Conservation (phyloP, 2,888 invertebrate species). For the Amitus sp. region DNA sequence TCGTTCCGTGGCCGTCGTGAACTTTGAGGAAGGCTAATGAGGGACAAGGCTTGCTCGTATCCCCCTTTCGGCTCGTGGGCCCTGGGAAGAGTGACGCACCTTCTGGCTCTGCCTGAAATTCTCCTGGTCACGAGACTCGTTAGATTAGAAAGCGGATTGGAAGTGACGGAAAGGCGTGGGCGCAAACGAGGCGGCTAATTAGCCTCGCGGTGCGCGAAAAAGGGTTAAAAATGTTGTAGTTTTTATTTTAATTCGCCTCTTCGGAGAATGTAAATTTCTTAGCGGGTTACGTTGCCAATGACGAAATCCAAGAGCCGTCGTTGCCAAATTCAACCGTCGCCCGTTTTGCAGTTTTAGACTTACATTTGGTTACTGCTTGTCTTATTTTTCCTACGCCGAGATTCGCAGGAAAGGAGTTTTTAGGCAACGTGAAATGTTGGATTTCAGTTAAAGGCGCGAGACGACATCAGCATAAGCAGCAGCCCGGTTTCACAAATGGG, state of each 20-base stretch:
- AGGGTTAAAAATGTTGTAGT: too few relatives aligned
- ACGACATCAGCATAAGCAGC: slow-evolving; percentile 62
- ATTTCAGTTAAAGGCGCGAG: slow-evolving; percentile 62
- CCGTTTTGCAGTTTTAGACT: too few relatives aligned
- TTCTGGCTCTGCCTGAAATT: slow-evolving; percentile 10
- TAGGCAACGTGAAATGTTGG: not conserved
- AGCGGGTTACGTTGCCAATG: too few relatives aligned
- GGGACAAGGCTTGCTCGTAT: slow-evolving; percentile 10
- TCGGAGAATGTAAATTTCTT: too few relatives aligned
- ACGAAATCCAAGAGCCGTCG: too few relatives aligned
- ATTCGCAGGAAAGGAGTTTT: too few relatives aligned
- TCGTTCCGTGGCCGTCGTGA: slow-evolving; percentile 2
- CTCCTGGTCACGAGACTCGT: slow-evolving; percentile 1
- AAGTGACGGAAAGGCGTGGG: not conserved
- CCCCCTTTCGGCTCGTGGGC: not conserved
- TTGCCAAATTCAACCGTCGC: too few relatives aligned
- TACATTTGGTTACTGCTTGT: too few relatives aligned
- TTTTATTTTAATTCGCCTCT: too few relatives aligned
- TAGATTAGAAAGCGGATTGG: slow-evolving; percentile 2
- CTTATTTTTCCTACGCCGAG: too few relatives aligned
- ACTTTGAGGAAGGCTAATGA: slow-evolving; percentile 7
- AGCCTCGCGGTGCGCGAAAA: not conserved
- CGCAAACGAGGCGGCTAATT: not conserved
- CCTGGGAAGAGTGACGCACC: too few relatives aligned
- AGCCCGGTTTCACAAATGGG: slow-evolving; percentile 60